phyloP scores from a whole-genome alignment of 2,113 vertebrate species.

The Oreocharis arfaki region DNA sequence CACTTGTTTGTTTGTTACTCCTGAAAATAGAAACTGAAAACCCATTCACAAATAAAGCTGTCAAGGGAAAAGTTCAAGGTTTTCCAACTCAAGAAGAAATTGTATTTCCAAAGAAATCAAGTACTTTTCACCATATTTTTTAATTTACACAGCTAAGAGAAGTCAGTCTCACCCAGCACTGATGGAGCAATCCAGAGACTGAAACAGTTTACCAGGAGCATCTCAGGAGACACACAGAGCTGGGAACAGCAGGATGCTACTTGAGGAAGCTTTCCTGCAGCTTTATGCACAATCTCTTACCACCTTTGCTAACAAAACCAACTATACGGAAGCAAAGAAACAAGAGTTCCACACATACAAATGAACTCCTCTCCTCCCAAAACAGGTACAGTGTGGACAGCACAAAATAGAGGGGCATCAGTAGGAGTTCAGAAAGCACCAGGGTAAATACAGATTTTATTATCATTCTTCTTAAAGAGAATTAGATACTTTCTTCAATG shows the following conservation, averaged over 20 bases:
- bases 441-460: neutral
- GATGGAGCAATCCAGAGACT: neutral
- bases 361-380: neutral
- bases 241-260: neutral
- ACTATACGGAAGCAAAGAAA: neutral
- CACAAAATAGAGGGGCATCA: neutral
- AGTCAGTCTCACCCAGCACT: neutral
- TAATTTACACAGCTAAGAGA: neutral
- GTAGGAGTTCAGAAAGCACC: neutral
- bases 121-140: neutral
- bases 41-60: neutral
- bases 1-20: neutral
- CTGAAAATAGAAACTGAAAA: slow-evolving; percentile 13
- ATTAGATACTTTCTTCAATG: neutral
- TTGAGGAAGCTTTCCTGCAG: neutral
- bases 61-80: neutral
- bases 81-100: neutral
- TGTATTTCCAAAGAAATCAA: neutral
- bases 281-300: neutral
- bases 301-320: neutral
- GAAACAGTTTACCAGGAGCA: neutral
- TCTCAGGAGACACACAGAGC: neutral
- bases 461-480: neutral
- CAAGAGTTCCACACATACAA: neutral
- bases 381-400: neutral